Percentiles rank a stretch among this genome's conserved stretches.
Evolutionary conservation across 2,797 vertebrate genomes (phyloP).

Genomic region (Threskiornis aethiopicus): DNA sequence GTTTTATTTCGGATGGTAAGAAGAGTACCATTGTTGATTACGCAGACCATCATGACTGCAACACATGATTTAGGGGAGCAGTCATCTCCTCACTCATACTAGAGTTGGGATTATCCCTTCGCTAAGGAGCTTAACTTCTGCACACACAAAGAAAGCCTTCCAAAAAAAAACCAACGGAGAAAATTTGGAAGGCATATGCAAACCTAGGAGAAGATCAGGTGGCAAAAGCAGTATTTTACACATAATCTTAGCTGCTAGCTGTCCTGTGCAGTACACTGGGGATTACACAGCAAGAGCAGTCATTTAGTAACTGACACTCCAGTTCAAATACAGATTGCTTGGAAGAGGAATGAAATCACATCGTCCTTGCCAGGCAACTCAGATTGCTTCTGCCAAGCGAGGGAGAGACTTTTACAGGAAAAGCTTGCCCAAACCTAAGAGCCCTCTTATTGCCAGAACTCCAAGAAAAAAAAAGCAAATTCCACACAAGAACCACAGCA

Average conservation of each 20-base stretch:
- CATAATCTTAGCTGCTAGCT: background rate
- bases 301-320: background rate
- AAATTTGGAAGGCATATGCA: background rate
- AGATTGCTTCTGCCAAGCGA: background rate
- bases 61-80: background rate
- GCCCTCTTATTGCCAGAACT: background rate
- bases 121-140: background rate
- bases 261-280: background rate
- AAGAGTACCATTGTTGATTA: background rate
- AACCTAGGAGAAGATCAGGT: background rate
- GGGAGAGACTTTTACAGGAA: background rate
- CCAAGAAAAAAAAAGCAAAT: background rate
- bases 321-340: background rate
- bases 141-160: background rate
- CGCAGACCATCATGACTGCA: too few species aligned
- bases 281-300: background rate
- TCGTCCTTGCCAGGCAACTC: background rate
- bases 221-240: background rate
- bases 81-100: background rate
- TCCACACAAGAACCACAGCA: background rate
- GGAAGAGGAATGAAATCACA: background rate
- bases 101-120: background rate
- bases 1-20: background rate
- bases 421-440: background rate
- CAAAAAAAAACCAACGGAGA: background rate